These are phyloP conservation scores for Drosophila serrata DNA, from an alignment of 1,140 invertebrate genomes.

Conservation along the genomic window DNA sequence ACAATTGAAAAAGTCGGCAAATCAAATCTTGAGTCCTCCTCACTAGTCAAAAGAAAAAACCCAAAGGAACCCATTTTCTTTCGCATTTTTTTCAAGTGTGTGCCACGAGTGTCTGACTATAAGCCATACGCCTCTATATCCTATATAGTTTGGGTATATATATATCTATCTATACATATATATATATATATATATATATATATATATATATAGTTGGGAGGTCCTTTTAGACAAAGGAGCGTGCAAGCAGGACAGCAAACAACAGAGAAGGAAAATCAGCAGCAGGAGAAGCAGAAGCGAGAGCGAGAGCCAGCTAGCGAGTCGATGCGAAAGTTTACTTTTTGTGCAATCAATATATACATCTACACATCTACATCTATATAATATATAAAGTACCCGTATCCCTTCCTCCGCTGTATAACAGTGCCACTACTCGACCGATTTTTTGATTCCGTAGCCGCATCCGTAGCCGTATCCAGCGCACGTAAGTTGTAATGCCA, in stretches of 20 bases:
- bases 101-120: conserved; percentile 41
- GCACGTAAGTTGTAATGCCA: conserved; percentile 42
- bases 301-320: conserved; percentile 30
- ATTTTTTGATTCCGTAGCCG: conserved; percentile 17
- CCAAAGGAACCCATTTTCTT: conserved; percentile 20
- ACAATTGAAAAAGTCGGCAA: conserved; percentile 11
- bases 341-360: conserved; percentile 65
- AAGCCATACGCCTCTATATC: conserved; percentile 28
- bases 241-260: conserved; percentile 30
- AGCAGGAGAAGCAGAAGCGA: conserved; percentile 5
- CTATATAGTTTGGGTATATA: conserved; percentile 19
- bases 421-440: conserved; percentile 33
- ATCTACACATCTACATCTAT: conserved; percentile 1
- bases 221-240: conserved; percentile 42
- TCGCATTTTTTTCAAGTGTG: conserved; percentile 44
- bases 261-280: conserved; percentile 7
- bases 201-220: conserved; percentile 28
- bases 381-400: conserved; percentile 40
- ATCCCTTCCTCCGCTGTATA: conserved; percentile 25
- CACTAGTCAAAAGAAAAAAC: conserved; percentile 11
- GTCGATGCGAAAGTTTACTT: conserved; percentile 38
- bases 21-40: conserved; percentile 1
- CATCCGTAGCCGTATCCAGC: conserved; percentile 7
- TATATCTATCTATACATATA: background rate
- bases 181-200: conserved; percentile 7